These are phyloP conservation scores for Rhyacophila brunnea DNA, from an alignment of 1,140 invertebrate species.

Conservation along the genomic window DNA sequence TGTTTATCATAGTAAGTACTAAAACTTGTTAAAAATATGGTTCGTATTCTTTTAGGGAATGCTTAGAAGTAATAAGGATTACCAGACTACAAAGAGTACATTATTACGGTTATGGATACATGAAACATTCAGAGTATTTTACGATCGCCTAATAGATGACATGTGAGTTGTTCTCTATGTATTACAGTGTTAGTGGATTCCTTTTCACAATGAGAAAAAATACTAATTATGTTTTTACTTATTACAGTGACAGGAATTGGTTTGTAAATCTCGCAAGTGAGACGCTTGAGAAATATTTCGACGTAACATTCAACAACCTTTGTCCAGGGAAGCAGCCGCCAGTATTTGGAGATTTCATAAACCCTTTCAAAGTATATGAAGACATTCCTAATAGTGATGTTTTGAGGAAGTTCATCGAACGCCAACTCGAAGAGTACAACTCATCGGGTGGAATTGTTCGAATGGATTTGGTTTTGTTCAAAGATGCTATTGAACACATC, in stretches of 20 bases:
- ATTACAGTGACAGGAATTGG: conserved; percentile 68
- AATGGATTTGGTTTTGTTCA: conserved; percentile 80
- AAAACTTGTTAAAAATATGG: neutral
- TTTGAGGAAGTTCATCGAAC: conserved; percentile 63
- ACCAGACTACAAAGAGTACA: conserved; percentile 66
- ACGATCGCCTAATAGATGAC: conserved; percentile 76
- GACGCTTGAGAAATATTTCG: conserved; percentile 72
- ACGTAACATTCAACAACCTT: conserved; percentile 74
- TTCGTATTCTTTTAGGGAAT: conserved; percentile 64
- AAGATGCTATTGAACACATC: conserved; percentile 82
- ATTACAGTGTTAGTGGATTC: too few relatives aligned
- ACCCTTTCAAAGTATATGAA: conserved; percentile 72
- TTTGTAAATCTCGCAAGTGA: conserved; percentile 70
- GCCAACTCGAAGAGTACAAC: conserved; percentile 79
- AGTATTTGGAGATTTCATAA: conserved; percentile 78
- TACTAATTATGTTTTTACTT: neutral
- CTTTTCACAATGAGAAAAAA: too few relatives aligned
- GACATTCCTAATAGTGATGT: conserved; percentile 65
- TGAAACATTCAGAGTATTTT: conserved; percentile 80
- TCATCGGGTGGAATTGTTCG: conserved; percentile 68
- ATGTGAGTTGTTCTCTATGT: conserved; percentile 48
- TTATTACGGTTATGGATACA: conserved; percentile 81
- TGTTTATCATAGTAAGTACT: neutral
- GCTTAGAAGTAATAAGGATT: conserved; percentile 70
- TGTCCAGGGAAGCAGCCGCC: conserved; percentile 74